These are phyloP conservation scores for Ormia ochracea DNA, from an alignment of 2,888 invertebrate species.

Conservation along the genomic window DNA sequence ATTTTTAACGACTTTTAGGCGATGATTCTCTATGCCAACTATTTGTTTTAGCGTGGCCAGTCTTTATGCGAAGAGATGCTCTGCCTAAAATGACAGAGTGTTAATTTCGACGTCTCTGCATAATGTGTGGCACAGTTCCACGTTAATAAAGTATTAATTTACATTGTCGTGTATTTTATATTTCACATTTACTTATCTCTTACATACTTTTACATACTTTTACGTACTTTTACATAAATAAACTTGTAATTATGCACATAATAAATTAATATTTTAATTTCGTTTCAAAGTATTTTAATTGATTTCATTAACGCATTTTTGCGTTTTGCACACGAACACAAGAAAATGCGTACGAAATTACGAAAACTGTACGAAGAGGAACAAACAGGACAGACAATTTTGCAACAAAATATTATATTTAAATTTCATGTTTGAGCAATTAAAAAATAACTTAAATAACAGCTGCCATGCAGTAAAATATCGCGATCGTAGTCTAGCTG, in stretches of 20 bases:
- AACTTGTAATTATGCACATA: constrained; percentile 50
- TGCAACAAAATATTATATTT: constrained; percentile 23
- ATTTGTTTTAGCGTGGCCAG: too few relatives aligned
- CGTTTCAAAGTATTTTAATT: constrained; percentile 42
- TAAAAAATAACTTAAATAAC: constrained; percentile 45
- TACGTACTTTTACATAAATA: too few relatives aligned
- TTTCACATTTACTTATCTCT: neutral
- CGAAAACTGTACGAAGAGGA: neutral
- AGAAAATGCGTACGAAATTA: neutral
- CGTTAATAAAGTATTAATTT: constrained; percentile 2
- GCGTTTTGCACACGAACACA: neutral
- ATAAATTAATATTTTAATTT: constrained; percentile 47
- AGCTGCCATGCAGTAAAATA: constrained; percentile 31
- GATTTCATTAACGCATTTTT: constrained; percentile 50
- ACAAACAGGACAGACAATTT: neutral
- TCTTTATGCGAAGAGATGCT: too few relatives aligned
- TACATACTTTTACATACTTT: constrained; percentile 6
- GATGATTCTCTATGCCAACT: too few relatives aligned
- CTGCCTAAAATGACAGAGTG: too few relatives aligned
- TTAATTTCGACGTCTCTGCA: too few relatives aligned
- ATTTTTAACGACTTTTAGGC: too few relatives aligned
- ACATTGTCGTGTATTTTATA: neutral
- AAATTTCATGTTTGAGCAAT: constrained; percentile 45
- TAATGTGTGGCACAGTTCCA: neutral
- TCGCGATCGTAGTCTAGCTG: constrained; percentile 6